Percentiles rank a stretch among this genome's conserved stretches.
These are phyloP conservation scores for Caenorhabditis imperialis DNA, from an alignment of 2,888 invertebrate genomes.

Conservation along the genomic window DNA sequence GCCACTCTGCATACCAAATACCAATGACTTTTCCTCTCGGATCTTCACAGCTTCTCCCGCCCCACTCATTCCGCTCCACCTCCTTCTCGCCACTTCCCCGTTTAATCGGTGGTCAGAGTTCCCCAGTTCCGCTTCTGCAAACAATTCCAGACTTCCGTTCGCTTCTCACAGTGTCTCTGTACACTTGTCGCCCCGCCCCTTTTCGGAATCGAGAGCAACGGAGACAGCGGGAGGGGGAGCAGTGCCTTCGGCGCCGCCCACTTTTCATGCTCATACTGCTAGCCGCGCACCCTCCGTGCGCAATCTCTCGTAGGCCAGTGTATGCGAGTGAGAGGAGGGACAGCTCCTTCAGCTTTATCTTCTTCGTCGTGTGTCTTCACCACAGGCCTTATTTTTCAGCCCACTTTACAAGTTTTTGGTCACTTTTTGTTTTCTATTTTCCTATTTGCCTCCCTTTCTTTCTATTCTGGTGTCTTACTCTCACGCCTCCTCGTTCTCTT, in stretches of 20 bases:
- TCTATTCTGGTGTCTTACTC: constrained; percentile 16
- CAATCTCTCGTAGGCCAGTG: constrained; percentile 27
- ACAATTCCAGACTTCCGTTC: constrained; percentile 1
- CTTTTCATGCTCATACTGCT: constrained; percentile 25
- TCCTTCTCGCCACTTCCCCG: background rate
- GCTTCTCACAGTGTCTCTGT: no score
- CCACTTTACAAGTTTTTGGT: constrained; percentile 59
- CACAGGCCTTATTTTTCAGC: constrained; percentile 40
- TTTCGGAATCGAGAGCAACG: constrained; percentile 3
- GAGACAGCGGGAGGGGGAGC: background rate
- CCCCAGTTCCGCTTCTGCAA: constrained; percentile 17
- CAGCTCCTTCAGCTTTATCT: constrained; percentile 35
- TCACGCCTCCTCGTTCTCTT: constrained; percentile 8
- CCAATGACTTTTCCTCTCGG: no score
- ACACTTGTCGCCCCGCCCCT: constrained; percentile 11
- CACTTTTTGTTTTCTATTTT: constrained; percentile 51
- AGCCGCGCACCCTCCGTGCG: constrained; percentile 10
- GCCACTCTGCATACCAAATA: no score
- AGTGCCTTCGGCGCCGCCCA: constrained; percentile 16
- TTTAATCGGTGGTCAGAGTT: background rate
- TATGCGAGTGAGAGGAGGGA: background rate
- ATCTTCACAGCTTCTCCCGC: no score
- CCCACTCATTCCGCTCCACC: background rate
- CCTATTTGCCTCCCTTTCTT: constrained; percentile 1
- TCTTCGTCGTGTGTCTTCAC: constrained; percentile 39